Evolutionary conservation across 2,797 vertebrate species (phyloP), one percentile per base, ranked within the genome.

Genomic region (Notoglanidium macrostoma): DNA sequence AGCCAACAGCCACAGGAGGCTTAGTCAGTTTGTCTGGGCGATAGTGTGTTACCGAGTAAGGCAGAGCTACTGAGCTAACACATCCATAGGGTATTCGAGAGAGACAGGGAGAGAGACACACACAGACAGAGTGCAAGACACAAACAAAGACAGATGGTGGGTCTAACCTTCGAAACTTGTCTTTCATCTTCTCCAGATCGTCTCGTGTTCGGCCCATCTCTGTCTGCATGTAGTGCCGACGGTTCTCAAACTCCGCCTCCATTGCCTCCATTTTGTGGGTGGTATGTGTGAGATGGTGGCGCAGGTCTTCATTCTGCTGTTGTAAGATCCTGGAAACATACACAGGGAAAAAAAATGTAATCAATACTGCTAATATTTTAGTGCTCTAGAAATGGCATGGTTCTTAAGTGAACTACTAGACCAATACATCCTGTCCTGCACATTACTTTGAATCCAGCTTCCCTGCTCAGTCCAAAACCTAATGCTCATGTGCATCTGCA

Each of bases 131-230:
- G 57, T 21, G 44, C 19, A 7, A 46, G 44, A 51, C 1, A 51
- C 15, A 59, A 35, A 55, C 23, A 84, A n/a, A 79, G 61, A 68
- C 77, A 87, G 49, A 29, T 44, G 46, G 51, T 40, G n/a, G n/a
- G 87, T 79, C 88, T 88, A 91, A 98, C 98, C 98, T 97, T 93
- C 98, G 97, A 92, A 99, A 99, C 92, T 99, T 99, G 95, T 99
- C 98, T 90, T 98, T 99, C 94, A 98, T 97, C 90, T 99, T 99
- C 92, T 99, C 98, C 92, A 99, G 95, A 91, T 99, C 98, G 35
- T 99, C 98, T 1, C 97, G 95, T 90, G 97, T 97, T 85, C 97
- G 96, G 89, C 96, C 96, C 35, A 99, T 94, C 93, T 99, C 98
- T 85, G 97, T 94, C 94, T 99, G 97, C 95, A 99, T 95, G 92